Conservation (phyloP, 2,888 invertebrate species). For the Hemicrepidius hirtus region DNA sequence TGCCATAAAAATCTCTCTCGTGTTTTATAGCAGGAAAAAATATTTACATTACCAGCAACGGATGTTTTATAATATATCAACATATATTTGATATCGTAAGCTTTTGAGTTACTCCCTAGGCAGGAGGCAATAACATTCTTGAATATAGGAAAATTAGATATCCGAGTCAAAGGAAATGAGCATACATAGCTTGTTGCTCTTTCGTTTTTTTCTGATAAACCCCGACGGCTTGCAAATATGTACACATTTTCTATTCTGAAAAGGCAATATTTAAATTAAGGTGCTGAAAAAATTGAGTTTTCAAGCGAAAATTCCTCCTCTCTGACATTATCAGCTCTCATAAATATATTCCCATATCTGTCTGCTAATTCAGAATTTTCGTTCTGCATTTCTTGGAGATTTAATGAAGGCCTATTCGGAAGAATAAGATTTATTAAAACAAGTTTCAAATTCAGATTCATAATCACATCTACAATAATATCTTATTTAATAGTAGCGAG, state of each 20-base stretch:
- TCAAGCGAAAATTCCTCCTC: neutral
- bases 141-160: constrained; percentile 37
- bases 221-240: constrained; percentile 14
- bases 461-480: constrained; percentile 17
- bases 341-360: neutral
- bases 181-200: constrained; percentile 39
- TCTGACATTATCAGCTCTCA: neutral
- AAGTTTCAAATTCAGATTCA: neutral
- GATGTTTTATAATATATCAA: constrained; percentile 33
- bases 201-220: constrained; percentile 33
- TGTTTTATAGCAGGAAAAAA: constrained; percentile 17
- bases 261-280: constrained; percentile 30
- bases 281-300: neutral
- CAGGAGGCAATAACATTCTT: constrained; percentile 30
- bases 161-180: constrained; percentile 32
- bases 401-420: neutral
- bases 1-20: neutral
- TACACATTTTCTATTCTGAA: constrained; percentile 21
- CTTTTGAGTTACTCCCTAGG: constrained; percentile 30
- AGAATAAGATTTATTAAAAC: neutral
- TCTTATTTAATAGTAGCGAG: constrained; percentile 19
- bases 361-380: neutral
- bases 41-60: constrained; percentile 31
- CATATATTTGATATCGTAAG: constrained; percentile 33
- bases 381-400: neutral